Evolutionary conservation across 2,797 vertebrate species (phyloP).

Genomic region (Telmatherina bonti): DNA sequence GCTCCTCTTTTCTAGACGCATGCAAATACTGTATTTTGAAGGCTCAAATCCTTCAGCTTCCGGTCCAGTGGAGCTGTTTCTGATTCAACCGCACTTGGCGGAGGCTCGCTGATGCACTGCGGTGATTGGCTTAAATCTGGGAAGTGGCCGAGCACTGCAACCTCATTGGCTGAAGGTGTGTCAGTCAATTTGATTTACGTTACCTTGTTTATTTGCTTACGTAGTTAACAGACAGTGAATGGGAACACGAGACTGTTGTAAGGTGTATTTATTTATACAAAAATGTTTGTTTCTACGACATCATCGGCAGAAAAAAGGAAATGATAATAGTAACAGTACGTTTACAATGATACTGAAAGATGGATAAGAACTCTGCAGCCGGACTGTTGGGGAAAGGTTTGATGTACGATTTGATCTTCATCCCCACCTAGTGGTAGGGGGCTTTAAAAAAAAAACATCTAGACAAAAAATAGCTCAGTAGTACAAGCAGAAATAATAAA

Average conservation of each 20-base stretch:
- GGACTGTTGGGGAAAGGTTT: too few species aligned
- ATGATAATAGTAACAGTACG: not conserved
- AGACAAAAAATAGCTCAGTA: too few species aligned
- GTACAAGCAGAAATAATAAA: too few species aligned
- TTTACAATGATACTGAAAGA: too few species aligned
- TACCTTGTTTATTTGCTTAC: not conserved
- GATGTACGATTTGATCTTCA: not conserved
- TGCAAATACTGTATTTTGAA: constrained; percentile 46
- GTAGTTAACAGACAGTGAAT: not conserved
- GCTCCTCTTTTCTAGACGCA: not conserved
- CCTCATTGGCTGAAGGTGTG: constrained; percentile 53
- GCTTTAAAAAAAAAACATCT: too few species aligned
- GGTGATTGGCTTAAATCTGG: constrained; percentile 65
- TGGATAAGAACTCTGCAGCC: too few species aligned
- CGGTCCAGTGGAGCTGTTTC: not conserved
- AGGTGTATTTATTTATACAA: not conserved
- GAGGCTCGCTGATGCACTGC: not conserved
- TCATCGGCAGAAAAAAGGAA: not conserved
- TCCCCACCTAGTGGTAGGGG: not conserved
- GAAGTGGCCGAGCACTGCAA: constrained; percentile 12
- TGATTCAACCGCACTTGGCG: constrained; percentile 59
- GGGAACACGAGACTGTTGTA: not conserved
- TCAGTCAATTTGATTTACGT: constrained; percentile 31
- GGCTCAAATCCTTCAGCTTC: accelerated
- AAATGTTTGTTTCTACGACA: not conserved